Conservation (phyloP, 2,888 invertebrate species). For the Brachycybe producta region DNA sequence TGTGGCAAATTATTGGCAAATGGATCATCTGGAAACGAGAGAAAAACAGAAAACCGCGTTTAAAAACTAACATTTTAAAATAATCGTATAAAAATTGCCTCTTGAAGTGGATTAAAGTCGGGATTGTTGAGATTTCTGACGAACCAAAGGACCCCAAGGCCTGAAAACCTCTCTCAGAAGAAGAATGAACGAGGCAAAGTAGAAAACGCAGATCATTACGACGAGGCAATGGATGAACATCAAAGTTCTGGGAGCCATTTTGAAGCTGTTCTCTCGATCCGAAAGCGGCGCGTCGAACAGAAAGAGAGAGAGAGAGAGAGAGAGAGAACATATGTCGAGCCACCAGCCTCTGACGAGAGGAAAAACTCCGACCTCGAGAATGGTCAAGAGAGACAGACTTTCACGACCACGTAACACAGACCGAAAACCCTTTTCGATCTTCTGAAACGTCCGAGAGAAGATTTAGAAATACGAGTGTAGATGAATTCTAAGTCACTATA, state of each 20-base stretch:
- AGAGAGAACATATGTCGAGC: constrained; percentile 92
- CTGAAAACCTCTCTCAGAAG: constrained; percentile 83
- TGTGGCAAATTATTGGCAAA: constrained; percentile 78
- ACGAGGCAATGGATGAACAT: constrained; percentile 98
- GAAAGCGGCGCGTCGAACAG: constrained; percentile 79
- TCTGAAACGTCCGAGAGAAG: constrained; percentile 63
- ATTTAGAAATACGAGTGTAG: no score
- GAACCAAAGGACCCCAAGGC: constrained; percentile 95
- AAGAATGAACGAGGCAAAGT: constrained; percentile 92
- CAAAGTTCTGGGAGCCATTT: constrained; percentile 84
- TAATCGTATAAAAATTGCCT: constrained; percentile 37
- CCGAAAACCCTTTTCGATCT: constrained; percentile 73
- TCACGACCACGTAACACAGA: constrained; percentile 77
- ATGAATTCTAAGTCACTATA: not conserved
- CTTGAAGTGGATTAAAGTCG: constrained; percentile 97
- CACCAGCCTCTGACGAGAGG: constrained; percentile 98
- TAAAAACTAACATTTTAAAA: not conserved
- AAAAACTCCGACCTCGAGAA: constrained; percentile 92
- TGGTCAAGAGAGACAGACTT: constrained; percentile 78
- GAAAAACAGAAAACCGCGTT: not conserved
- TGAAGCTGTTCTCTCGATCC: constrained; percentile 68
- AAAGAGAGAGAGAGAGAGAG: no score
- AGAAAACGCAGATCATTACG: constrained; percentile 97
- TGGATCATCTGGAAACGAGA: constrained; percentile 72
- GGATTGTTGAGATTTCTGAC: constrained; percentile 95